Evolutionary conservation across 2,797 vertebrate genomes (phyloP), one percentile per base, ranked within the genome.

Genomic region (Coranthus polyacanthus): DNA sequence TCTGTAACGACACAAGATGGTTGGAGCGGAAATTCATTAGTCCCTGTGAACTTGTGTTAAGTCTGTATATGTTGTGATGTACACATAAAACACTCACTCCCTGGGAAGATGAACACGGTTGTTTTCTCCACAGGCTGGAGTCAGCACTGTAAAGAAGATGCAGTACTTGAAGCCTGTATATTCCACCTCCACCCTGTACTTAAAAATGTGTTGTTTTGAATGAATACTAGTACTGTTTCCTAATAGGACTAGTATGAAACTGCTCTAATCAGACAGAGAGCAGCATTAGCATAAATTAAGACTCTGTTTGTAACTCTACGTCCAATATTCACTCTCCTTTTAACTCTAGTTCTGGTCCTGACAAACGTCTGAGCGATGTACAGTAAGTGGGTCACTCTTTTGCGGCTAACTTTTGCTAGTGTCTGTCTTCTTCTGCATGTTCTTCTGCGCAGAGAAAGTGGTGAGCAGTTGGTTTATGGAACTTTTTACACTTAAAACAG

Each of bases 1-100:
- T 66, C 50, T 46, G 21, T 50, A 44, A 72, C 58, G 74, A 76
- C 78, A 77, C 16, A 13, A 78, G 81, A 79, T 62, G 72, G 76
- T 72, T 71, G 34, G 71, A 81, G 58, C 60, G 49, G 79, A 90
- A 82, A 81, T 84, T 83, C 79, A 86, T 80, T 72, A 79, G 78
- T 69, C 53, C 45, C 57, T 68, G 45, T 70, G 69, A 85, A 81
- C 71, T 56, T 5, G 38, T 60, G 56, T 45, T 38, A 74, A 72
- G 72, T 52, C 59, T 70, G 70, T 34, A 1, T 56, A 51, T 68
- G 75, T 74, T 78, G 47, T 57, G 71, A 65, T 74, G 77, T 20
- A 52, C 57, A 71, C 68, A 73, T 71, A 61, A 72, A 79, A 74
- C 57, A n/a, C 22, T 45, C 15, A 5, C 51, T 43, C 29, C 42